Evolutionary conservation across 2,797 vertebrate species (phyloP), one percentile per base, ranked within the genome.

Genomic region (Sebastes oblongus): DNA sequence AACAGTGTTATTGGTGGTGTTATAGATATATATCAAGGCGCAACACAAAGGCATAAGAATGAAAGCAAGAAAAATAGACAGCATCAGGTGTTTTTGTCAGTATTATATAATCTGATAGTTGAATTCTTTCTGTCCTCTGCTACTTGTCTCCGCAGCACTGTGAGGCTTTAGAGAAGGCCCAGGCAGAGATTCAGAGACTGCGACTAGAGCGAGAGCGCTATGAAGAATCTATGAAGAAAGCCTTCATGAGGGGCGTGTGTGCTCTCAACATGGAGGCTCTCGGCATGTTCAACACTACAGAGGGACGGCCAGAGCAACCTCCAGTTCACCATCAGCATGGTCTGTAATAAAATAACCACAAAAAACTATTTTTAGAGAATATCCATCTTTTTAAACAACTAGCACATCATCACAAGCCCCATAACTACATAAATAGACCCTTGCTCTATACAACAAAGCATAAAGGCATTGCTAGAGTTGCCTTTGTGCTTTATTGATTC

Each of bases 211-310:
- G 96, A 78, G 98, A 97, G 6, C 96, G 93, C 3, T 98, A 96
- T 76, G 97, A 99, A 88, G 97, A 97, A 71, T 96, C 97, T 3
- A 98, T 98, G 97, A 99, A 97, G 93, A 99, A 98, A 89, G 98
- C 98, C 3, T 98, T 99, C 86, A 99, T 99, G 98, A 96, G 98
- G 71, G 98, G 98, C 0, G 97, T 99, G 0, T 99, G 98, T 83
- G 98, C 98, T 7, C 94, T 99, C 88, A 99, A 99, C 91, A 95
- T 99, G 24, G 98, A 99, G 94, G 97, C 98, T 69, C 97, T 99
- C 92, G 96, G 94, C 82, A 97, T 99, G 94, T 99, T 99, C 92
- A 95, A 98, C 11, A 88, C 93, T 55, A 88, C 94, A 76, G 97
- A 97, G 16, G 91, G 80, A 64, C 95, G 90, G 81, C 52, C 83